Evolutionary conservation across 2,797 vertebrate species (phyloP).

Genomic region (Spheniscus humboldti): DNA sequence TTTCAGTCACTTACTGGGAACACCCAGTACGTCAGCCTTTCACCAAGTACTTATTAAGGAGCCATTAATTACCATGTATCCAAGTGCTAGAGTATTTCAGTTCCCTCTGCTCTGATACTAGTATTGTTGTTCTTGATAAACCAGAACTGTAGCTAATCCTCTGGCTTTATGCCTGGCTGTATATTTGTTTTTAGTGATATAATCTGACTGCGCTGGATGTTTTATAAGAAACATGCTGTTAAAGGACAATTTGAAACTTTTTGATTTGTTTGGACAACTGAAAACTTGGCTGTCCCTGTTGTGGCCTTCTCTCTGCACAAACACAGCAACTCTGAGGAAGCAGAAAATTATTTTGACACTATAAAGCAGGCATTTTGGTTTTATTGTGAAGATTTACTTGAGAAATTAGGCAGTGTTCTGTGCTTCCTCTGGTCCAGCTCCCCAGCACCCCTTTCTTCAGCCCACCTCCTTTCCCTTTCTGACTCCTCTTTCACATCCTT

Average conservation of each 20-base stretch:
- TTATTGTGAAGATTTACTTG: background rate
- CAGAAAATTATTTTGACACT: background rate
- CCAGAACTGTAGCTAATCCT: constrained; percentile 22
- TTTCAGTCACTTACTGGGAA: constrained; percentile 21
- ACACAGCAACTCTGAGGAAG: background rate
- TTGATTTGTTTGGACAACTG: constrained; percentile 33
- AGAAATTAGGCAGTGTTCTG: background rate
- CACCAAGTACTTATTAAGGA: constrained; percentile 45
- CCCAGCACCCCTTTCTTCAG: background rate
- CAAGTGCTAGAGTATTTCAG: background rate
- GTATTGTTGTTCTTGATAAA: constrained; percentile 18
- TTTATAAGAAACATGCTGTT: constrained; percentile 44
- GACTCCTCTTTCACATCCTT: background rate
- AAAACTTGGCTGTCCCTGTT: constrained; percentile 8
- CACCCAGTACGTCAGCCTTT: constrained; percentile 42
- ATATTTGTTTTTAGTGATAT: constrained; percentile 23
- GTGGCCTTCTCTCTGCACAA: background rate
- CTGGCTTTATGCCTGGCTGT: background rate
- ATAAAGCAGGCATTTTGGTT: background rate
- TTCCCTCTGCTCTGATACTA: background rate
- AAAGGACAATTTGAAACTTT: background rate
- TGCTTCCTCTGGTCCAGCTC: background rate
- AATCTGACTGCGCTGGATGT: background rate
- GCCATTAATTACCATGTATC: constrained; percentile 9
- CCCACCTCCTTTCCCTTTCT: background rate